Evolutionary conservation across 2,888 invertebrate genomes (phyloP).

Genomic region (Tipula confusa): DNA sequence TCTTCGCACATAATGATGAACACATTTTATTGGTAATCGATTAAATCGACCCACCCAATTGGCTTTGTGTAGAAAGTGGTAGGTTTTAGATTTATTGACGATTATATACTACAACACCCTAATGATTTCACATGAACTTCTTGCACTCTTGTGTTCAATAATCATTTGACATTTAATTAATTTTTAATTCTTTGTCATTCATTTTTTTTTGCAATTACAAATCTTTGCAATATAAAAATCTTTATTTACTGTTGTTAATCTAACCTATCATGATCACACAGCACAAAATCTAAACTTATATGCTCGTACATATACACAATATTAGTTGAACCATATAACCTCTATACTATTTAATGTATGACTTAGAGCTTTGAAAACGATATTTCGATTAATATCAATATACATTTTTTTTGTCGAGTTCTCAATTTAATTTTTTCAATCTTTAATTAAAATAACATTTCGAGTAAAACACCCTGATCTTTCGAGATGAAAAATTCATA

Average conservation of each 20-base stretch:
- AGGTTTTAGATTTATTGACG: neutral
- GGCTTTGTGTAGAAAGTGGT: too few species aligned
- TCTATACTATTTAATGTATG: neutral
- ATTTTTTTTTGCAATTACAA: neutral
- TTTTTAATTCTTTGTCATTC: neutral
- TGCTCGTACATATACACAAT: neutral
- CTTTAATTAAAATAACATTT: slow-evolving; percentile 20
- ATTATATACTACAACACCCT: neutral
- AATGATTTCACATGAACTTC: neutral
- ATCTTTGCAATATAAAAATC: neutral
- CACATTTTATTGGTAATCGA: too few species aligned
- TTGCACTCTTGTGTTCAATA: neutral
- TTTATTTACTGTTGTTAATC: slow-evolving; percentile 16
- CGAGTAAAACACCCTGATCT: slow-evolving; percentile 16
- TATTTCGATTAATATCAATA: neutral
- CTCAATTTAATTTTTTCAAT: neutral
- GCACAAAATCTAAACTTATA: neutral
- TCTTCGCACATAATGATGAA: too few species aligned
- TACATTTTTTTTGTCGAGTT: neutral
- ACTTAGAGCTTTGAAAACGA: neutral
- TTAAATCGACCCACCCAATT: too few species aligned
- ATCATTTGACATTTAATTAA: neutral
- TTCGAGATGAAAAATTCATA: slow-evolving; percentile 4
- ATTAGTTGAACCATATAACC: neutral
- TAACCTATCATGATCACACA: neutral